Base-by-base conservation (phyloP, 2,888 invertebrate species). In the Eutolmus rufibarbis region DNA sequence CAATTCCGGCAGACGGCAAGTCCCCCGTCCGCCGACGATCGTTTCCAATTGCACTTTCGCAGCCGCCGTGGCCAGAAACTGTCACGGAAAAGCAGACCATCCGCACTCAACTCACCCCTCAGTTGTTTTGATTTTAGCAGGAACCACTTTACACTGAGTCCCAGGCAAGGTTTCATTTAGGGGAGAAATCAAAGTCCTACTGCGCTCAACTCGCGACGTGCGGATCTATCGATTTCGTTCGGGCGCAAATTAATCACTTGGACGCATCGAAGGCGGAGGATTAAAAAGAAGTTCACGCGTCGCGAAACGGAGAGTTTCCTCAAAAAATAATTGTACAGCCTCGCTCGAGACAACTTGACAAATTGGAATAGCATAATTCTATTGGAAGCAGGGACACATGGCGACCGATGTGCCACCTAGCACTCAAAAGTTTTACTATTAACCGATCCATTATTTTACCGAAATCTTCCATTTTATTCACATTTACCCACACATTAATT, bases 61-160 rank as follows among this genome's bases (percentile, higher is more conserved):
- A 28, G 28, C 66, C 28, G 66, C 51, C 43, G 81, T 51, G 51
- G 51, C 51, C 23, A 31, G 84, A 56, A 56, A 56, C 84, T 66
- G 74, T 34, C 40, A 84, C 66, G 16, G 28, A 28, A 56, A 56
- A 28, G 23, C 16, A 34, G 56, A 40, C 34, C 40, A 57, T 66
- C 66, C 66, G 37, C 81, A 81, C 84, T 57, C 84, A 66, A 84
- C 84, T 84, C 84, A 84, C 84, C 81, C 81, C 81, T 81, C 81
- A 81, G 56, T 66, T 84, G 84, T 84, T 84, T 84, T 84, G 66
- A 66, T 84, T 82, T 84, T 84, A 37, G 66, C 66, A 66, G 66
- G 66, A 66, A 66, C 66, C 84, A 84, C 84, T 66, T 37, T 74
- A 84, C 84, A 66, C 66, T 8, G 66, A 66, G 66, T 66, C 66